These are phyloP conservation scores for Prosopocoilus inquinatus DNA, from an alignment of 2,888 invertebrate species.

Conservation along the genomic window DNA sequence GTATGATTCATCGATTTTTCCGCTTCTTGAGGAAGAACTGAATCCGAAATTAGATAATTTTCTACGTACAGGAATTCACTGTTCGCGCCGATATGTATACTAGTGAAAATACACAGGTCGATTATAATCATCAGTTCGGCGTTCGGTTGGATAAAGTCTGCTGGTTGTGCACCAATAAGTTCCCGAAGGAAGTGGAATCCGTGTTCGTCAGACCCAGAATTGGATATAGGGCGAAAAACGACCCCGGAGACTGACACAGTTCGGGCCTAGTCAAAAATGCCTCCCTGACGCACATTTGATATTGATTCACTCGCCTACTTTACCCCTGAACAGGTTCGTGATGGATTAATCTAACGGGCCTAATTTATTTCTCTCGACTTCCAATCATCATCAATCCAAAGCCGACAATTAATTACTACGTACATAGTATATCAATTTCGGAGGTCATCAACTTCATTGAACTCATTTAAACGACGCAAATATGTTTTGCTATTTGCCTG, in stretches of 20 bases:
- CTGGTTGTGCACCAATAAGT: constrained; percentile 47
- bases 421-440: no score
- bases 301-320: constrained; percentile 12
- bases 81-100: constrained; percentile 14
- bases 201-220: constrained; percentile 44
- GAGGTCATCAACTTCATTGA: no score
- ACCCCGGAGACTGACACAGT: constrained; percentile 62
- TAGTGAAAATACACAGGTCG: constrained; percentile 11
- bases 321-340: no score
- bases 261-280: constrained; percentile 35
- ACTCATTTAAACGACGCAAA: no score
- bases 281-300: constrained; percentile 31
- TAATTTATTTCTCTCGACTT: no score
- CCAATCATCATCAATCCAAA: no score
- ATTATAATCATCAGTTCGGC: constrained; percentile 8
- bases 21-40: not conserved
- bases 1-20: no score
- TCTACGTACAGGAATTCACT: not conserved
- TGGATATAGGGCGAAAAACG: constrained; percentile 50
- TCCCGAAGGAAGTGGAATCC: constrained; percentile 35
- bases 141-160: constrained; percentile 33
- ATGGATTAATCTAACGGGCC: no score
- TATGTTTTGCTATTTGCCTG: no score
- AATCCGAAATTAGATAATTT: not conserved
- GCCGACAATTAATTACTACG: no score